Base-by-base conservation (phyloP, 1,140 invertebrate species). In the Temnothorax nylanderi region DNA sequence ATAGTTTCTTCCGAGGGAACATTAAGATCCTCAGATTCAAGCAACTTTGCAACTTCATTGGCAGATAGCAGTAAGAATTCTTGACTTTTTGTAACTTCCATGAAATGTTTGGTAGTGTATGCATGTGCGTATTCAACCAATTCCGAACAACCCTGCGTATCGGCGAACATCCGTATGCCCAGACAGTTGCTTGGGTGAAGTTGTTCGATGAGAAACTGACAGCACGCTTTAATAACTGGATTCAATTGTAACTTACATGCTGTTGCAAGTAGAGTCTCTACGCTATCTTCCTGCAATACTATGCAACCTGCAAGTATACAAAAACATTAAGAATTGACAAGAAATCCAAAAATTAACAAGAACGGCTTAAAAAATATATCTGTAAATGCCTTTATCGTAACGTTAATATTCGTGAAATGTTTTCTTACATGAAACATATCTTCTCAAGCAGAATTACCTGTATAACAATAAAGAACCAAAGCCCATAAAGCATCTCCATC, bases 111-210 rank as follows among this genome's bases (percentile, higher is more conserved):
- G 77, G 97, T 97, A 51, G 97, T 98, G 90, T 97, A 99, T 76
- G 97, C 96, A 91, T 97, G 97, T 87, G 98, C 98, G 91, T 97
- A 96, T 91, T 97, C 96, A 77, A 98, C 96, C 84, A 99, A 95
- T 88, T 97, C 96, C 49, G 96, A 95, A 94, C 98, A 99, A 71
- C 97, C 97, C 93, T 99, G 98, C 87, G 98, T 97, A 94, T 99
- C 98, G 49, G 98, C 98, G 96, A 99, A 99, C 93, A 98, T 96
- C 64, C 97, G 96, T 92, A 99, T 99, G 2, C 98, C 98, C 72
- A 99, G 96, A 95, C 98, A 99, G 94, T 99, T 99, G 90, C 98
- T 99, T 0, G 98, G 98, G 95, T 99, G 98, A 56, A 99, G 96
- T 93, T 99, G 98, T 92, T 98, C 98, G 91, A 97, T 97, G 41